These are phyloP conservation scores for Hymenochirus boettgeri DNA, from an alignment of 2,113 vertebrate species.

Conservation along the genomic window DNA sequence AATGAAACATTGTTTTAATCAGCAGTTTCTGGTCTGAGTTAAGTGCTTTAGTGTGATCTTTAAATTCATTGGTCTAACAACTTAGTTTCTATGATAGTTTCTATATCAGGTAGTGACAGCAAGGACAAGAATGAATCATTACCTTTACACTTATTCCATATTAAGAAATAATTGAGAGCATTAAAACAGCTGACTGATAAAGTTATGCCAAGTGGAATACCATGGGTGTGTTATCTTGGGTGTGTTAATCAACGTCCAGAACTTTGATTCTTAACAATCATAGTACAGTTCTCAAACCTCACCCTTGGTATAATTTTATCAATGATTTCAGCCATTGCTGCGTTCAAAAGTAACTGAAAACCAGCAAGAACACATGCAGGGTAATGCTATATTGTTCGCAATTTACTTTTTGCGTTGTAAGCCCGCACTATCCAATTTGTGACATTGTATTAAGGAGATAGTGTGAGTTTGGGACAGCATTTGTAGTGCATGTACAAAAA, in stretches of 20 bases:
- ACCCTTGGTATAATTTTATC: slow-evolving; percentile 25
- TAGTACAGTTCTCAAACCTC: slow-evolving; percentile 25
- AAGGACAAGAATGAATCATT: not conserved
- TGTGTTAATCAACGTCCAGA: slow-evolving; percentile 18
- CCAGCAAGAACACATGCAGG: not conserved
- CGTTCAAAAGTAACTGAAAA: not conserved
- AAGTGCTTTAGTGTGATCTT: too few species aligned
- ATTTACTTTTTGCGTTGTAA: too few species aligned
- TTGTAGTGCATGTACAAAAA: too few species aligned
- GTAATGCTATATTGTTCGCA: not conserved
- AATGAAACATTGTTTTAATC: too few species aligned
- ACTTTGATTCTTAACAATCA: slow-evolving; percentile 22
- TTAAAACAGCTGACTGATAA: slow-evolving; percentile 38
- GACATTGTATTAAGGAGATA: too few species aligned
- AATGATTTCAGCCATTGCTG: slow-evolving; percentile 16
- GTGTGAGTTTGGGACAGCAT: too few species aligned
- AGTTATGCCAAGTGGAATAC: slow-evolving; percentile 20
- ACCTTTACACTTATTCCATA: slow-evolving; percentile 6
- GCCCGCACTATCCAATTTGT: too few species aligned
- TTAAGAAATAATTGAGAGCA: slow-evolving; percentile 21
- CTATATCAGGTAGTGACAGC: not conserved
- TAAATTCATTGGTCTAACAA: too few species aligned
- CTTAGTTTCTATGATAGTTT: too few species aligned
- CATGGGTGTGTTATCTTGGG: slow-evolving; percentile 30
- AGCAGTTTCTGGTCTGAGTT: too few species aligned